Evolutionary conservation across 2,797 vertebrate species (phyloP).

Genomic region (Gallinago nigripennis): DNA sequence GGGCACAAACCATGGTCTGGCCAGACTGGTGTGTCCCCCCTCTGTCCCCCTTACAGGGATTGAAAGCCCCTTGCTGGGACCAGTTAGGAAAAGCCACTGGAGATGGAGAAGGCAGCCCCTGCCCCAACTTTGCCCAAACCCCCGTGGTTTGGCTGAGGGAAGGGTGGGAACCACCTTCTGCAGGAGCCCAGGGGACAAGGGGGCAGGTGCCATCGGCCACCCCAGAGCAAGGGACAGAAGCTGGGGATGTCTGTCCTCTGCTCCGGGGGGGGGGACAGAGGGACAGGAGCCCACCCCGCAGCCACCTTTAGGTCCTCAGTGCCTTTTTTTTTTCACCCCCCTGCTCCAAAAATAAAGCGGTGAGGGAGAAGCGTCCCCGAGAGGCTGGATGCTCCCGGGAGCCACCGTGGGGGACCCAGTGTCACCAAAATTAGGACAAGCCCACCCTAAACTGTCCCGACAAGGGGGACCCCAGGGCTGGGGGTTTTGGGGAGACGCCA

Average conservation of each 20-base stretch:
- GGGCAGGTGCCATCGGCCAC: fast-evolving
- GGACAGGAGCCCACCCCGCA: not conserved
- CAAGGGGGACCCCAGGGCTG: fast-evolving
- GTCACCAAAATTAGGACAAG: too few species aligned
- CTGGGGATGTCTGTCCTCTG: not conserved
- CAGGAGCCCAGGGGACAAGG: not conserved
- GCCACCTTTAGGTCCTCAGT: not conserved
- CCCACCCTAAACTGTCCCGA: fast-evolving
- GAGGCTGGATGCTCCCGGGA: not conserved
- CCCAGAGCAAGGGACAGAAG: not conserved
- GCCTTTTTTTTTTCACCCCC: not conserved
- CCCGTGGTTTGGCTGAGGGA: fast-evolving
- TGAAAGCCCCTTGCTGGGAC: not conserved
- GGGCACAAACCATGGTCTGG: fast-evolving
- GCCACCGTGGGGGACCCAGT: not conserved
- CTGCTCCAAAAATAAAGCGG: fast-evolving
- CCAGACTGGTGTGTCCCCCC: not conserved
- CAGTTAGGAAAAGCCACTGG: not conserved
- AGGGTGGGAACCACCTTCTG: fast-evolving
- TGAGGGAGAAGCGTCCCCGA: fast-evolving
- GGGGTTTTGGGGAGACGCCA: not conserved
- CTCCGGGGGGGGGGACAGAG: not conserved
- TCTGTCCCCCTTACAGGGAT: fast-evolving
- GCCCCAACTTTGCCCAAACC: not conserved
- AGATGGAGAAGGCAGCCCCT: fast-evolving